A percentile compares a stretch with the other conserved stretches of the same genome.
Evolutionary conservation across 2,113 vertebrate species (phyloP).

Genomic region (Macquaria australasica): DNA sequence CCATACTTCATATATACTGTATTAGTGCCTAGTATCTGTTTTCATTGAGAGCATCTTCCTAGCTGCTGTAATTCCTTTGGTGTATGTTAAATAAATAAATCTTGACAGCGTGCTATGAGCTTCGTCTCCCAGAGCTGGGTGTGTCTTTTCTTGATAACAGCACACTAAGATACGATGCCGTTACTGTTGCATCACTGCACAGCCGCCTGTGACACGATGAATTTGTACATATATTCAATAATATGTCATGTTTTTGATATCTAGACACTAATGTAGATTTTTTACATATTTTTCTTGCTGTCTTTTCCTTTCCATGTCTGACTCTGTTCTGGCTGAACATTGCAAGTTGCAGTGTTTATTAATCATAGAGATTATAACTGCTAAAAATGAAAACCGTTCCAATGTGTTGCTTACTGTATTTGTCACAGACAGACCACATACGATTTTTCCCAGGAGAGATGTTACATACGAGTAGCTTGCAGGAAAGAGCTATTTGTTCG

Average conservation of each 20-base stretch:
- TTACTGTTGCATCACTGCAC: constrained; percentile 11
- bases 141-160: constrained; percentile 18
- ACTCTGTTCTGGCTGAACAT: neutral
- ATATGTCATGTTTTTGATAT: neutral
- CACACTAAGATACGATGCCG: neutral
- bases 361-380: neutral
- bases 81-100: neutral
- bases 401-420: neutral
- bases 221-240: neutral
- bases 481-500: neutral
- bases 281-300: neutral
- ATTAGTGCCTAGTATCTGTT: neutral
- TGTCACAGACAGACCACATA: neutral
- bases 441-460: neutral
- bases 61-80: neutral
- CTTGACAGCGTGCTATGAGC: neutral
- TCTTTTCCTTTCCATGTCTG: neutral
- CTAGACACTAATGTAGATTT: neutral
- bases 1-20: neutral
- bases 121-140: constrained; percentile 21
- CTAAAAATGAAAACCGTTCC: neutral
- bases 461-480: neutral
- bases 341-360: neutral
- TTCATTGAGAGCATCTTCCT: neutral
- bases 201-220: neutral